phyloP scores from a whole-genome alignment of 2,888 invertebrate species.

The Stegophylla sp. region DNA sequence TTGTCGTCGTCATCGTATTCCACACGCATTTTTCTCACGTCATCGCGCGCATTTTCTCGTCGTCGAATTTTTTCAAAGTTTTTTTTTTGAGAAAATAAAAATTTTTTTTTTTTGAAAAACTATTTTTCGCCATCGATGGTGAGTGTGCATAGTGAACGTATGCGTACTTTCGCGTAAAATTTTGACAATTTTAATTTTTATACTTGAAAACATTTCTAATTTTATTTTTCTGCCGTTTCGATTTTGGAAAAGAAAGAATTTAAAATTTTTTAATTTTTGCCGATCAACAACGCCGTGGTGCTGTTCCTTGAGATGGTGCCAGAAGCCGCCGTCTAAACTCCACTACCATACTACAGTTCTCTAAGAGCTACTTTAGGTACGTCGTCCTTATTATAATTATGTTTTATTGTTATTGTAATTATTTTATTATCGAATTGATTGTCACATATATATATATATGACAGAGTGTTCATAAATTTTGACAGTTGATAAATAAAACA shows the following conservation, averaged over 20 bases:
- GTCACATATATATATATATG: too few relatives aligned
- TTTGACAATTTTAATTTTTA: not conserved
- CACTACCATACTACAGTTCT: not conserved
- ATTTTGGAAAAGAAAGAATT: too few relatives aligned
- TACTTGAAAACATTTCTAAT: not conserved
- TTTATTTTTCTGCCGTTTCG: not conserved
- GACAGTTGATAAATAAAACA: too few relatives aligned
- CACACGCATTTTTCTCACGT: slow-evolving; percentile 19
- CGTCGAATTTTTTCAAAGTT: too few relatives aligned
- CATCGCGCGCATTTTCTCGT: not conserved
- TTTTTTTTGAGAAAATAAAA: not conserved
- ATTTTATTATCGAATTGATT: too few relatives aligned
- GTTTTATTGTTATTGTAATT: not conserved
- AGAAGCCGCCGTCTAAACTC: slow-evolving; percentile 1
- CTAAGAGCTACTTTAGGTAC: not conserved
- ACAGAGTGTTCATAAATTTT: too few relatives aligned
- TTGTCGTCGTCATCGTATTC: not conserved
- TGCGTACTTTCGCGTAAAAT: not conserved
- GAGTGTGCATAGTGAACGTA: not conserved
- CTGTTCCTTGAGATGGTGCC: not conserved
- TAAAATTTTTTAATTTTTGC: not conserved
- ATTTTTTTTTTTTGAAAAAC: too few relatives aligned
- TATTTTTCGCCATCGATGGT: not conserved
- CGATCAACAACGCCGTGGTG: not conserved
- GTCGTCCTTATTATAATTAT: not conserved